Percentiles rank a stretch among this genome's conserved stretches.
Evolutionary conservation across 2,113 vertebrate species (phyloP).

Genomic region (Aramus guarauna): DNA sequence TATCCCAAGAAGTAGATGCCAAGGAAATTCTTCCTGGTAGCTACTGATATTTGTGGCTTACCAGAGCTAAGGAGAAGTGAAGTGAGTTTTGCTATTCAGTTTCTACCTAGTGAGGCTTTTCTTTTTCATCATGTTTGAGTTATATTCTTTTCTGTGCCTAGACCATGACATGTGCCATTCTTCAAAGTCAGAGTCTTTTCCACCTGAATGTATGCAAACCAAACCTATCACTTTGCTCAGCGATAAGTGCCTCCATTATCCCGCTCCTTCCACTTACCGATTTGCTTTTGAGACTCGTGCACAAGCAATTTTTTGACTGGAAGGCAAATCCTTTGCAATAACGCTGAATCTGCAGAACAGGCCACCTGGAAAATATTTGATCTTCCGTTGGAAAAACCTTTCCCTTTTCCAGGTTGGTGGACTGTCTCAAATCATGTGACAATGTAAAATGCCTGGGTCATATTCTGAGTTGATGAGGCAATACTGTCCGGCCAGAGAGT

Average conservation of each 20-base stretch:
- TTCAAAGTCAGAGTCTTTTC: constrained; percentile 18
- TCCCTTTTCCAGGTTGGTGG: background rate
- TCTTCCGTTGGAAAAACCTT: background rate
- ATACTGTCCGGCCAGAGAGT: background rate
- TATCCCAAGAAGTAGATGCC: background rate
- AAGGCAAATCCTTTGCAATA: constrained; percentile 13
- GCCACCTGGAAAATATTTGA: constrained; percentile 32
- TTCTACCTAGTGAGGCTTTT: background rate
- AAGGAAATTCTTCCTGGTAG: background rate
- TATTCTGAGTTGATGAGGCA: background rate
- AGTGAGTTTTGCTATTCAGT: background rate
- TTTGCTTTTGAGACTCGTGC: background rate
- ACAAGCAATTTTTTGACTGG: background rate
- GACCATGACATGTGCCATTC: background rate
- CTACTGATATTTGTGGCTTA: background rate
- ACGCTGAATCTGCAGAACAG: background rate
- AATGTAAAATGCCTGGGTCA: background rate
- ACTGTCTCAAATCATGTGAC: background rate
- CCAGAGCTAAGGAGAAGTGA: background rate
- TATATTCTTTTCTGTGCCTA: background rate
- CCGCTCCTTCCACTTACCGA: background rate
- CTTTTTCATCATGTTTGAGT: background rate
- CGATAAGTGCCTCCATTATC: constrained; percentile 6
- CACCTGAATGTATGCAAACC: constrained; percentile 22
- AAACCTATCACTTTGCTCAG: background rate